phyloP scores from a whole-genome alignment of 2,113 vertebrate genomes.

The Haemorhous mexicanus region DNA sequence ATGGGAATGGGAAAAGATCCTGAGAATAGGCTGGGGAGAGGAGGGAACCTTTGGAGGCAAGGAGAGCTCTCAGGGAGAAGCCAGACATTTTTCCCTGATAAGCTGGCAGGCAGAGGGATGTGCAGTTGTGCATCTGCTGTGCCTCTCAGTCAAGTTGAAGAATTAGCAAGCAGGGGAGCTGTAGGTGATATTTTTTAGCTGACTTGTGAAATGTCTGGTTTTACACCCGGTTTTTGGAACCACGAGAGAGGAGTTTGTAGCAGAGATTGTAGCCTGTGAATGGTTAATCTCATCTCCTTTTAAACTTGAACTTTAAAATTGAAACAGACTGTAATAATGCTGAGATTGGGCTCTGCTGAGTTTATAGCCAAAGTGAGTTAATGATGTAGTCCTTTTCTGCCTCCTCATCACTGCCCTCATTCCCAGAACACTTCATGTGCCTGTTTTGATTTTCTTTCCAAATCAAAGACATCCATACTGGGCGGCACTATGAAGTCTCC shows the following conservation, averaged over 20 bases:
- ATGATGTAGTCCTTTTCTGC: not conserved
- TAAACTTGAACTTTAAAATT: not conserved
- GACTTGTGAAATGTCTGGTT: not conserved
- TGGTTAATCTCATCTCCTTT: not conserved
- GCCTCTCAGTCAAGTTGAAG: not conserved
- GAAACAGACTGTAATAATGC: not conserved
- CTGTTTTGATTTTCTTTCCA: constrained; percentile 38
- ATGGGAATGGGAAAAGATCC: not conserved
- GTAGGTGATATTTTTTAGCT: not conserved
- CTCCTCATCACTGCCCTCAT: not conserved
- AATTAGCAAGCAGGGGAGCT: not conserved
- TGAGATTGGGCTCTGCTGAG: not conserved
- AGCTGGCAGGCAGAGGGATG: not conserved
- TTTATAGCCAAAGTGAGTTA: constrained; percentile 15
- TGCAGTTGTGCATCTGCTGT: not conserved
- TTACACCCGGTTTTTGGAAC: not conserved
- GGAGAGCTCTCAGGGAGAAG: not conserved
- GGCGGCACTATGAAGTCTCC: not conserved
- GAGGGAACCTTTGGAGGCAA: not conserved
- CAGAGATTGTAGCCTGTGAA: not conserved
- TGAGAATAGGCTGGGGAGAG: not conserved
- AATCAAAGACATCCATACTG: not conserved
- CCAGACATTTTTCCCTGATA: not conserved
- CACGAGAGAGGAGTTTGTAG: not conserved
- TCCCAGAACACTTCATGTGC: not conserved